A percentile compares a stretch with the other conserved stretches of the same genome.
These are phyloP conservation scores for Campaea margaritaria DNA, from an alignment of 2,888 invertebrate species.

Conservation along the genomic window DNA sequence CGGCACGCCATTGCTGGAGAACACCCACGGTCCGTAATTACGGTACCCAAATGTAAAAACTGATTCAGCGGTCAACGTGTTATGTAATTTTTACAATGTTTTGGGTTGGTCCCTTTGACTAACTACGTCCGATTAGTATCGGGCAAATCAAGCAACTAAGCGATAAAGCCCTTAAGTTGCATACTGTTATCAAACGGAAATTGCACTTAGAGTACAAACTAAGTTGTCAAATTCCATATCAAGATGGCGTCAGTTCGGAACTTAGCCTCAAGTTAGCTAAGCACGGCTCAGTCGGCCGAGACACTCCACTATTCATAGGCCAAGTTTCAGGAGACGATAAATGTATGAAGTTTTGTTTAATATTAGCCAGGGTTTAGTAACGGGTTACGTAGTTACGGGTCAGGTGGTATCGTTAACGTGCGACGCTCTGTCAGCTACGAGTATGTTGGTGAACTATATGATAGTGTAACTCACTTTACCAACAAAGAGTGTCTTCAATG, in stretches of 20 bases:
- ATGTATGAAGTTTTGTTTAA: constrained; percentile 23
- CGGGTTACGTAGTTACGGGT: constrained; percentile 11
- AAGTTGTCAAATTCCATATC: constrained; percentile 15
- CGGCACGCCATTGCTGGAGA: no score
- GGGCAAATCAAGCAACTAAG: not conserved
- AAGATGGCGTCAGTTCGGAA: constrained; percentile 20
- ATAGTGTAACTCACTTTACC: not conserved
- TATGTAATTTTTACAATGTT: no score
- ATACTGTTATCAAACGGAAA: constrained; percentile 7
- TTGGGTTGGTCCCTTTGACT: no score
- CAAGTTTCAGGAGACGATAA: constrained; percentile 35
- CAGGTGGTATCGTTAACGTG: not conserved
- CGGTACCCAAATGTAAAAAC: no score
- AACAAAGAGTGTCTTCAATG: no score
- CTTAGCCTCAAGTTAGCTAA: constrained; percentile 24
- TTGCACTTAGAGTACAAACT: constrained; percentile 7
- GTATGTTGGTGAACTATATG: not conserved
- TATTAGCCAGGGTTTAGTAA: constrained; percentile 16
- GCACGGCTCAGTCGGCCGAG: constrained; percentile 25
- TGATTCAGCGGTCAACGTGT: no score
- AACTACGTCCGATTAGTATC: no score
- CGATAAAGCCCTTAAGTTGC: not conserved
- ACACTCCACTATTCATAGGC: constrained; percentile 32
- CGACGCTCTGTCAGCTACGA: not conserved
- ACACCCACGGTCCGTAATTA: no score